A percentile compares a stretch with the other conserved stretches of the same genome.
These are phyloP conservation scores for Tauraco hartlaubi DNA, from an alignment of 2,797 vertebrate genomes.

Conservation along the genomic window DNA sequence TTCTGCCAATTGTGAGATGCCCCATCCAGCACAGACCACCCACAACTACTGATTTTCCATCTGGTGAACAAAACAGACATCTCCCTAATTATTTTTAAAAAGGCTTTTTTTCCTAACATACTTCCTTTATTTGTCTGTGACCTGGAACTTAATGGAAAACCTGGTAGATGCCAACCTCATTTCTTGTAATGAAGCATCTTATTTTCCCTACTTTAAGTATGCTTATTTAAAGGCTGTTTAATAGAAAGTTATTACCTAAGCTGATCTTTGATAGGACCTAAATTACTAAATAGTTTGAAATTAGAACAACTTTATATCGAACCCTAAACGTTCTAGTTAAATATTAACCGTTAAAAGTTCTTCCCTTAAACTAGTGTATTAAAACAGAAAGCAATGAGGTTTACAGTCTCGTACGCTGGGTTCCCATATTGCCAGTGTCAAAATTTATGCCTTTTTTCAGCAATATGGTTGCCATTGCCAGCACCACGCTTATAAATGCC, in stretches of 20 bases:
- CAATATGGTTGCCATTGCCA: constrained; percentile 83
- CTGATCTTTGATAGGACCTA: constrained; percentile 68
- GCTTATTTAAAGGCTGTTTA: constrained; percentile 72
- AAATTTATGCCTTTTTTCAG: constrained; percentile 86
- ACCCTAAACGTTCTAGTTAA: constrained; percentile 70
- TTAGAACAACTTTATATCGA: constrained; percentile 71
- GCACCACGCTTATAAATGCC: constrained; percentile 84
- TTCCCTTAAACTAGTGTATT: constrained; percentile 70
- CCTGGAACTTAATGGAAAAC: constrained; percentile 86
- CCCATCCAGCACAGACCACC: constrained; percentile 85
- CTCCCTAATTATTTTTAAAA: constrained; percentile 89
- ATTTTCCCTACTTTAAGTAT: constrained; percentile 77
- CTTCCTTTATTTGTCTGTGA: constrained; percentile 87
- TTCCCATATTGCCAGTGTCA: constrained; percentile 86
- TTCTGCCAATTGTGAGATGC: constrained; percentile 84
- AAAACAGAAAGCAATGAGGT: constrained; percentile 79
- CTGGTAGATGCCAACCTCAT: constrained; percentile 82
- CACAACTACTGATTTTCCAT: constrained; percentile 86
- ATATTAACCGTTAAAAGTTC: constrained; percentile 67
- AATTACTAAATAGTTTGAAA: constrained; percentile 73
- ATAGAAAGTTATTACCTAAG: constrained; percentile 74
- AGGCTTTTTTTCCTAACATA: constrained; percentile 81
- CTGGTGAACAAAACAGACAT: constrained; percentile 88
- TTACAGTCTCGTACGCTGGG: constrained; percentile 78
- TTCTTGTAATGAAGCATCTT: constrained; percentile 83